Evolutionary conservation across 2,113 vertebrate genomes (phyloP), one percentile per base, ranked within the genome.

Genomic region (Perca flavescens): DNA sequence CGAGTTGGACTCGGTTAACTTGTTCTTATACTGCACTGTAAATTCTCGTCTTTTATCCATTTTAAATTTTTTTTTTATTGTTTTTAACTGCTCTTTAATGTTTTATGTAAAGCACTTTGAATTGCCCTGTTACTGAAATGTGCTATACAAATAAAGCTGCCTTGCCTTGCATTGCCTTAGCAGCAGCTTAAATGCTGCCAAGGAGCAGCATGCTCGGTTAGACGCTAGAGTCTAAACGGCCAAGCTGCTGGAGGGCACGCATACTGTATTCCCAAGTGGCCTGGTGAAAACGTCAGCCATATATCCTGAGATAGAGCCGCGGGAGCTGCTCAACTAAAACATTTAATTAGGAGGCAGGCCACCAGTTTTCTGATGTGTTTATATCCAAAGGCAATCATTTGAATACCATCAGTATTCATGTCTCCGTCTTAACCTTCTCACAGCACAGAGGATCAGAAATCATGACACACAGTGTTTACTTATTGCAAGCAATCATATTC

Each of bases 281-380:
- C 64, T 56, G 62, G 74, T 87, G 65, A 85, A 84, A 84, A 84
- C 21, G 16, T 79, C 79, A 84, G 57, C 56, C 36, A 58, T 76
- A 69, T 79, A 85, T 79, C 16, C 75, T 0, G 36, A 56, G 86
- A 77, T 62, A 47, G 50, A 46, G 61, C 12, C 5, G 64, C 22
- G 47, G 61, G 73, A 40, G 68, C 13, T 57, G 61, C 74, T 87
- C 60, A 34, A 10, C 71, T 67, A 74, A 75, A 88, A 75, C 80
- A 68, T 91, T 90, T 77, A 84, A 90, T 93, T 87, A 81, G 76
- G 70, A 56, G 46, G 67, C 58, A 79, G 57, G 46, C 79, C 65
- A 49, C 50, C 68, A 6, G 25, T 60, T 71, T 77, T 67, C 49
- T 50, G 66, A 83, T 75, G 77, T 74, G 71, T 79, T 84, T 53